Conservation (phyloP, 2,113 vertebrate genomes). For the Gnathonemus echidnorhynchus region DNA sequence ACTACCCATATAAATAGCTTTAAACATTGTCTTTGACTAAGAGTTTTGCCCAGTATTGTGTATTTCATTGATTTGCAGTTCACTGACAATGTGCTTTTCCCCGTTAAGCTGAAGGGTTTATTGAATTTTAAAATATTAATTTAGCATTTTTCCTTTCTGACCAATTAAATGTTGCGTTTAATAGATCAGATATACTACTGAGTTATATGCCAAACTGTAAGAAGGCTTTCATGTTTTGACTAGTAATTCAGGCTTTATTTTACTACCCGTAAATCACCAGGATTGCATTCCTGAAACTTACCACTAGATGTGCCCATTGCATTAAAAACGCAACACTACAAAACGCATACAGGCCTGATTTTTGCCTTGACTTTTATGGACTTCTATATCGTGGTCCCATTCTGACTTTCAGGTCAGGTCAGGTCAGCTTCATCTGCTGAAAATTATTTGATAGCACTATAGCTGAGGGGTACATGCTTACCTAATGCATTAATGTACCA, state of each 20-base stretch:
- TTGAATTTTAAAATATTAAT: background rate
- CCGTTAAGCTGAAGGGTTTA: background rate
- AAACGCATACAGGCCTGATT: background rate
- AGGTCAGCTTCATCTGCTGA: background rate
- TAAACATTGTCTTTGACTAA: background rate
- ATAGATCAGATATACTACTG: background rate
- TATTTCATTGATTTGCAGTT: background rate
- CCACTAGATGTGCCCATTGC: background rate
- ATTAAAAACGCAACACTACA: background rate
- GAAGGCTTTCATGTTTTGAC: background rate
- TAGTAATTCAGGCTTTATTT: background rate
- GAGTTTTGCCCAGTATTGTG: background rate
- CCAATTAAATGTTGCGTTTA: background rate
- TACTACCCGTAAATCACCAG: background rate
- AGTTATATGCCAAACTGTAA: background rate
- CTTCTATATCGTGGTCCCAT: background rate
- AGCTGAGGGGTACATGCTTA: background rate
- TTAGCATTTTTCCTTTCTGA: background rate
- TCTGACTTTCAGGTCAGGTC: background rate
- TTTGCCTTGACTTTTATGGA: background rate
- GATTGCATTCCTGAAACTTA: background rate
- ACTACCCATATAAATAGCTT: background rate
- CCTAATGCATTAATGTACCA: background rate
- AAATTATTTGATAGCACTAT: background rate
- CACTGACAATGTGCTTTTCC: background rate